Evolutionary conservation across 1,140 invertebrate species (phyloP), one percentile per base, ranked within the genome.

Genomic region (Amphibalanus amphitrite): DNA sequence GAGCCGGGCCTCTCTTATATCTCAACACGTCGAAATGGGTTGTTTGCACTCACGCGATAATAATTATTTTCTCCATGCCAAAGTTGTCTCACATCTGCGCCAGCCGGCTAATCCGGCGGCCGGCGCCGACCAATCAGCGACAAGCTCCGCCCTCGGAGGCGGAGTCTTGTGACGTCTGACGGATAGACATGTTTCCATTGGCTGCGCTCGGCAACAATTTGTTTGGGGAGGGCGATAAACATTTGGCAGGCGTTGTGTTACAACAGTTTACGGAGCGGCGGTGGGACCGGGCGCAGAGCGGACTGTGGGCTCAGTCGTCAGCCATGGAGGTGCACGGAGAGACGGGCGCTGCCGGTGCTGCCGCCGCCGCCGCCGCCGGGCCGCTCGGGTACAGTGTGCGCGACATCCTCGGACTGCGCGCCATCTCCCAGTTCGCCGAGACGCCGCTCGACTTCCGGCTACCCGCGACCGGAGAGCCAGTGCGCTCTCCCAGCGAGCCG

Each of bases 281-380:
- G 47, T 20, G 6, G 13, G 33, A 38, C 4, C 33, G 33, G 47
- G 47, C 76, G 65, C 75, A 75, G 17, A 74, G 75, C 47, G 17
- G 47, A 4, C 33, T 38, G 33, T 70, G 74, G 74, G 33, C 15
- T 59, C 47, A 59, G 47, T 59, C 47, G 47, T 59, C 47, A 20
- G 47, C 6, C 13, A 59, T 59, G 47, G 47, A 13, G 47, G 47
- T 59, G 47, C 47, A 59, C 6, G 47, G 47, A 13, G 47, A 20
- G 47, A 13, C 33, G 33, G 33, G 33, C 15, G 33, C 33, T 29
- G 72, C 73, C 65, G 75, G 72, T 23, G 69, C 72, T 17, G 75
- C 74, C 67, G 72, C 72, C 20, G 74, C 71, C 0, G 75, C 73
- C 33, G 33, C 17, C 23, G 47, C 1, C 47, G 47, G 47, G 10